A percentile compares a stretch with the other conserved stretches of the same genome.
Conservation (phyloP, 2,113 vertebrate genomes). For the Oenanthe oenanthe region DNA sequence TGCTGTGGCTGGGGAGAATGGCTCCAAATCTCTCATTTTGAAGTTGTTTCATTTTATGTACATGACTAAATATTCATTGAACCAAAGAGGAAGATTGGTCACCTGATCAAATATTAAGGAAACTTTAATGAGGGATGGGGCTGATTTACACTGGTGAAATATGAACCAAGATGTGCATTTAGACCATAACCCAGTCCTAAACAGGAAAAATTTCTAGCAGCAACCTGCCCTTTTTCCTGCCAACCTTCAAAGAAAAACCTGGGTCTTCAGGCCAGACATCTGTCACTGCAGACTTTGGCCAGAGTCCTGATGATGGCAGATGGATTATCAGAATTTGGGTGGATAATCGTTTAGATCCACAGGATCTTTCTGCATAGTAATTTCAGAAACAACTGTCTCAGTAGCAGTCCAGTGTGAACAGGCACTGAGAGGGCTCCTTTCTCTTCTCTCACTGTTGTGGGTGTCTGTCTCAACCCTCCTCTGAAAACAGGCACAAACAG, state of each 20-base stretch:
- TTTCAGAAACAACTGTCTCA: background rate
- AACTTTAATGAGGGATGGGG: background rate
- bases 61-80: background rate
- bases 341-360: background rate
- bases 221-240: background rate
- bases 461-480: background rate
- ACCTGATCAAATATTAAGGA: background rate
- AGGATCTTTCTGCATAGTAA: background rate
- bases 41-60: background rate
- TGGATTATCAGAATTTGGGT: background rate
- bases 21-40: background rate
- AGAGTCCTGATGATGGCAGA: background rate
- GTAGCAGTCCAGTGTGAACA: background rate
- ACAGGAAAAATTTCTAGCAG: background rate
- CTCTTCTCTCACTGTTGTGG: background rate
- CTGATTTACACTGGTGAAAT: background rate
- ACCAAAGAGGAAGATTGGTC: background rate
- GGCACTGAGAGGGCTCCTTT: background rate
- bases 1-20: background rate
- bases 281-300: background rate
- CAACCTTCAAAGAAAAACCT: background rate
- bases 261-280: background rate
- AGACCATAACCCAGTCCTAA: background rate
- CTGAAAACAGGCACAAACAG: background rate
- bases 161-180: background rate